phyloP scores from a whole-genome alignment of 2,888 invertebrate genomes.

The Meiosimyza platycephala region DNA sequence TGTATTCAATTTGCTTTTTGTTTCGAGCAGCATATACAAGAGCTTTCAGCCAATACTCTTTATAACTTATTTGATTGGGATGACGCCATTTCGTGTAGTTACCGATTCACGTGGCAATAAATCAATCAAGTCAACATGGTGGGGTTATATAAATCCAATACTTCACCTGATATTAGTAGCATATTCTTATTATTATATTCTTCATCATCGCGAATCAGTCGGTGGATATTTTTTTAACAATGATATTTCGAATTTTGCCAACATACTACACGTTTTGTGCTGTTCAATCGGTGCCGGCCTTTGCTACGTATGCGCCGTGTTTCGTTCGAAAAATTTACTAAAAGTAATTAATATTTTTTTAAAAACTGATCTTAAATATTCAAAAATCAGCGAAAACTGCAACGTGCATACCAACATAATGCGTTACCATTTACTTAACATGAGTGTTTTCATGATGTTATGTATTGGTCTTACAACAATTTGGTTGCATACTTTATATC shows the following conservation, averaged over 20 bases:
- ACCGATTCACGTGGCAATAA: conserved; percentile 39
- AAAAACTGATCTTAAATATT: no score
- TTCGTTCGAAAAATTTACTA: conserved; percentile 35
- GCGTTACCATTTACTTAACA: no score
- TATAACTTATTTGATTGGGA: conserved; percentile 39
- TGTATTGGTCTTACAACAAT: no score
- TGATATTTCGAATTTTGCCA: conserved; percentile 42
- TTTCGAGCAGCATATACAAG: conserved; percentile 43
- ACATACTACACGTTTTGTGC: conserved; percentile 36
- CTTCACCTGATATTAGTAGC: conserved; percentile 29
- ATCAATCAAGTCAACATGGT: conserved; percentile 30
- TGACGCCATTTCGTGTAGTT: conserved; percentile 44
- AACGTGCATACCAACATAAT: no score
- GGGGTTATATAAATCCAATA: conserved; percentile 39
- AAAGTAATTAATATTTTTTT: conserved; percentile 31
- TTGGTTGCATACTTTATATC: no score
- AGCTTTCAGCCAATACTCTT: conserved; percentile 44
- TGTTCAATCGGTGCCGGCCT: conserved; percentile 38
- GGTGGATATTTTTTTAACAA: conserved; percentile 47
- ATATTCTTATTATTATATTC: conserved; percentile 37
- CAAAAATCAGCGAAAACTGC: no score
- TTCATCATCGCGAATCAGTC: conserved; percentile 42
- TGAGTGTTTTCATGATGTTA: no score
- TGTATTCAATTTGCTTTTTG: conserved; percentile 32
- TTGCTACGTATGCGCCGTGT: conserved; percentile 33